Base-by-base conservation (phyloP, 2,888 invertebrate genomes). In the Graphium colonna region DNA sequence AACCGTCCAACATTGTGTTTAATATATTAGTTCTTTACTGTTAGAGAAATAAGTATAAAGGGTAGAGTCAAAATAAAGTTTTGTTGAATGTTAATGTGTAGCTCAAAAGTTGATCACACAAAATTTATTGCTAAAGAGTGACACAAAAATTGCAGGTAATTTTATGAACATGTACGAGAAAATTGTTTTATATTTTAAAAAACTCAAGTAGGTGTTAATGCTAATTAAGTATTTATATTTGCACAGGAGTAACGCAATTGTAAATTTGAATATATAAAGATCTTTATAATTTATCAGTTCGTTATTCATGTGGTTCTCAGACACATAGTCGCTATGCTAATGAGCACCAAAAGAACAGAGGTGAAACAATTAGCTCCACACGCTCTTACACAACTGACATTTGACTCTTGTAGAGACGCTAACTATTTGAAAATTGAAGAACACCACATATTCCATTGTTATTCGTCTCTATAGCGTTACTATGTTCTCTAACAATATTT, bases 311-410 rank as follows among this genome's bases (percentile, higher is more conserved):
- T 21, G 42, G 18, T 48, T 53, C 41, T 48, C 39, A 53, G 43
- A 28, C 21, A 17, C 48, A 18, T 41, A 8, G 44, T 42, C 42
- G 28, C 31, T 48, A 48, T 48, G 48, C 21, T 53, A 48, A 53
- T 53, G 31, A 53, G 43, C 16, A 44, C 28, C 9, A 48, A 44
- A 36, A 46, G 47, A 52, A 52, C 42, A 47, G 41, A 46, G 21
- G 26, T 26, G 42, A 33, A 47, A 41, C 41, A 52, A 26, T 52
- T 41, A 42, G 47, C 47, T 52, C 26, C 39, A 39, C 41, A 42
- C 26, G 47, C 47, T 36, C 42, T 36, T 26, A 36, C 41, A 40
- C 18, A 46, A 45, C n/a, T n/a, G 31, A 9, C 21, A 38, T 39
- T 13, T 8, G 12, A 21, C 5, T 38, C 7, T 18, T n/a, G 8